phyloP scores from a whole-genome alignment of 2,888 invertebrate genomes.

The Dicyrtoma fusca region DNA sequence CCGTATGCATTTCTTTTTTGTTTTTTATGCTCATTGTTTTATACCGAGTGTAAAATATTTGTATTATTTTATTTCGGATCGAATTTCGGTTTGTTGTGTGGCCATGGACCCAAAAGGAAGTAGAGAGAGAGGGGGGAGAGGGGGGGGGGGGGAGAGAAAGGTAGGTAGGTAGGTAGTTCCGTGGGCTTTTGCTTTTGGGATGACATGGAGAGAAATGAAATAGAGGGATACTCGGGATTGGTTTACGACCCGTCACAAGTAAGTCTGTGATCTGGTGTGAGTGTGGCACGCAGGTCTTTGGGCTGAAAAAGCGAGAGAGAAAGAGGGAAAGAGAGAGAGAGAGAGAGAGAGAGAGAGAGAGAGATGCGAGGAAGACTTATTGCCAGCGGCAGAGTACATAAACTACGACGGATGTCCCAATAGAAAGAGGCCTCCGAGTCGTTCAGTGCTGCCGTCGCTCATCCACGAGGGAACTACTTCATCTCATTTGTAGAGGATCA shows the following conservation, averaged over 20 bases:
- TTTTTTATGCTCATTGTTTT: no score
- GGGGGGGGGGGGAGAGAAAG: no score
- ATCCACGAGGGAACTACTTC: conserved; percentile 44
- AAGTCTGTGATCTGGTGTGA: conserved; percentile 19
- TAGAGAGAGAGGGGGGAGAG: no score
- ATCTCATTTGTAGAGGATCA: conserved; percentile 46
- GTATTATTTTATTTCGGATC: no score
- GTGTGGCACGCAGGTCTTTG: conserved; percentile 37
- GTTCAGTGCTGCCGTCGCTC: conserved; percentile 52
- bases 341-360: no score
- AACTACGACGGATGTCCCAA: conserved; percentile 17
- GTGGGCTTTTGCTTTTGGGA: not conserved
- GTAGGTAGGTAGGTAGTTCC: not conserved
- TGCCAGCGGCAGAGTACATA: conserved; percentile 43
- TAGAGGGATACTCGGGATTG: conserved; percentile 3
- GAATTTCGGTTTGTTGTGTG: no score
- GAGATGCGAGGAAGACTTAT: conserved; percentile 13
- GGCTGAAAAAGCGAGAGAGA: conserved; percentile 1
- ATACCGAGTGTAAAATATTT: no score
- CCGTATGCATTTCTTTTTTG: no score
- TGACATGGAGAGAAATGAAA: not conserved
- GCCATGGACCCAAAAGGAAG: no score
- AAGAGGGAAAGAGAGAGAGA: conserved; percentile 15
- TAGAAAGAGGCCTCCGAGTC: conserved; percentile 7
- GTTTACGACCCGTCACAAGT: conserved; percentile 27